phyloP scores from a whole-genome alignment of 2,888 invertebrate species.

The Xanthostigma xanthostigma region DNA sequence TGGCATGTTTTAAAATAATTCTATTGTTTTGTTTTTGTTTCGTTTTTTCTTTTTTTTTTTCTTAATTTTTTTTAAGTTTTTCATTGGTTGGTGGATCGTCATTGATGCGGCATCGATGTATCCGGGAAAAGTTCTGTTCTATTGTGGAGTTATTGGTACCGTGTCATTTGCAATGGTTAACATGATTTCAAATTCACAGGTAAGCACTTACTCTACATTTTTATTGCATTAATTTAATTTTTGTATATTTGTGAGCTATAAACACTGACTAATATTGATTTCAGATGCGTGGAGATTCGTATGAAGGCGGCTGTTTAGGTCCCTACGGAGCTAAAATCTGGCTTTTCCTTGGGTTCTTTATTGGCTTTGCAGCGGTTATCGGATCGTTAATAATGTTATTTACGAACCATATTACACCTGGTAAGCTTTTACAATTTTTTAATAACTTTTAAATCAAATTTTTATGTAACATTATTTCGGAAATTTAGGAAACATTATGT shows the following conservation, averaged over 20 bases:
- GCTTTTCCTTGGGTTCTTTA: constrained; percentile 91
- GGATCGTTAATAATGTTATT: constrained; percentile 94
- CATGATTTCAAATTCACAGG: constrained; percentile 88
- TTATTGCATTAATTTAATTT: not conserved
- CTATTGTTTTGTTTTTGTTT: too few relatives aligned
- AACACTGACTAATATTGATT: constrained; percentile 12
- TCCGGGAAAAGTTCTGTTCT: constrained; percentile 56
- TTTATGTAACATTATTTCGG: too few relatives aligned
- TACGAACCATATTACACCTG: constrained; percentile 59
- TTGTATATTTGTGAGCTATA: not conserved
- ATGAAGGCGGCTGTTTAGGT: constrained; percentile 72
- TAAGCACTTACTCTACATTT: constrained; percentile 14
- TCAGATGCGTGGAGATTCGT: constrained; percentile 63
- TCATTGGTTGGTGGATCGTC: constrained; percentile 94
- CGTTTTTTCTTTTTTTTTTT: not conserved
- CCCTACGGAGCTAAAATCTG: constrained; percentile 81
- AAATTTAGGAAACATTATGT: too few relatives aligned
- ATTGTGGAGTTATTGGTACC: constrained; percentile 90
- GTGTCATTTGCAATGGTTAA: constrained; percentile 95
- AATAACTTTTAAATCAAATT: too few relatives aligned
- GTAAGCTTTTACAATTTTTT: constrained; percentile 27
- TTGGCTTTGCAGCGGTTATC: constrained; percentile 92
- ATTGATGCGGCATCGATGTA: constrained; percentile 85
- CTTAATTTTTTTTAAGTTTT: constrained; percentile 52
- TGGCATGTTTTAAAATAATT: too few relatives aligned